These are phyloP conservation scores for Drosophila tani DNA, from an alignment of 1,140 invertebrate genomes.

Conservation along the genomic window DNA sequence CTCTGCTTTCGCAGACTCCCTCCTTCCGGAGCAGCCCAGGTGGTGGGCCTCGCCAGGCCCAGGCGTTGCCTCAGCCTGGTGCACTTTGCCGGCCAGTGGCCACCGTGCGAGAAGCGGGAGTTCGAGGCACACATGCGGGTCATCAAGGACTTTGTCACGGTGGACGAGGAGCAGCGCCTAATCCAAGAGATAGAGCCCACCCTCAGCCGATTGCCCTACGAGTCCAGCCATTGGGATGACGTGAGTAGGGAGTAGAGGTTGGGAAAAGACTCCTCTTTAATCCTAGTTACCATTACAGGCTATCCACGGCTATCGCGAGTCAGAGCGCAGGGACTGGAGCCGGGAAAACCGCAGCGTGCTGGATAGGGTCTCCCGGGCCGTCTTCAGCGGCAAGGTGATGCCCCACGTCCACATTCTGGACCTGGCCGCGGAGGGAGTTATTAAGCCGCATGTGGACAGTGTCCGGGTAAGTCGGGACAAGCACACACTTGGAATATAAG, in stretches of 20 bases:
- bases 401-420: slow-evolving; percentile 96
- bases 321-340: slow-evolving; percentile 94
- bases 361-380: slow-evolving; percentile 88
- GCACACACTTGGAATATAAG: too few species aligned
- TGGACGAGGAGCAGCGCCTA: slow-evolving; percentile 90
- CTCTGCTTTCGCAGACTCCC: not conserved
- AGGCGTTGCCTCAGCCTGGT: slow-evolving; percentile 47
- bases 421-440: slow-evolving; percentile 94
- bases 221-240: slow-evolving; percentile 98
- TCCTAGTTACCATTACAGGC: slow-evolving; percentile 87
- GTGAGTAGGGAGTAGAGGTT: slow-evolving; percentile 86
- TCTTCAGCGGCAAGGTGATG: slow-evolving; percentile 90
- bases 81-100: slow-evolving; percentile 85
- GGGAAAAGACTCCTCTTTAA: not conserved
- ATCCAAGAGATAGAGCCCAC: slow-evolving; percentile 94
- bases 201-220: slow-evolving; percentile 94
- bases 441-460: slow-evolving; percentile 98
- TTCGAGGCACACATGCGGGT: slow-evolving; percentile 87
- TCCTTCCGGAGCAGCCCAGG: not conserved
- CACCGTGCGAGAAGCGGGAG: slow-evolving; percentile 73
- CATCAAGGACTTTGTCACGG: slow-evolving; percentile 91
- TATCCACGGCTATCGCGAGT: slow-evolving; percentile 97
- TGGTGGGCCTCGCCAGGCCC: too few species aligned
- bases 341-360: slow-evolving; percentile 90
- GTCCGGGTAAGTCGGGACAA: slow-evolving; percentile 88